Evolutionary conservation across 2,113 vertebrate species (phyloP).

Genomic region (Poeciliopsis occidentalis): DNA sequence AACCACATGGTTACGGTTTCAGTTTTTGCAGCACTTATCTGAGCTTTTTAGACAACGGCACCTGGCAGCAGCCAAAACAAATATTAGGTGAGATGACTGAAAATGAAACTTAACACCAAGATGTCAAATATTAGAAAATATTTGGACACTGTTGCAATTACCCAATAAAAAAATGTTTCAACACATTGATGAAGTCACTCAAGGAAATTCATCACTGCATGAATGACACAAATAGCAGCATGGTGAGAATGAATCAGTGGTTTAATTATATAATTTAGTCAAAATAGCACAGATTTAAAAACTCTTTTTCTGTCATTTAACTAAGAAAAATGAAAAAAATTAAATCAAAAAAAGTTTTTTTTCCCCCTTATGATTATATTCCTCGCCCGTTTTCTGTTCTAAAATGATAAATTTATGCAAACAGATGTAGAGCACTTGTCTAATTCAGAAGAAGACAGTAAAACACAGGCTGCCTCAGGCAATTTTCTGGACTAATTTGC

Average conservation of each 20-base stretch:
- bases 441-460: neutral
- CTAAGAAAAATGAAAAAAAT: too few species aligned
- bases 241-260: neutral
- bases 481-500: too few species aligned
- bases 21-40: neutral
- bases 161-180: too few species aligned
- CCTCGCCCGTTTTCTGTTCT: neutral
- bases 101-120: neutral
- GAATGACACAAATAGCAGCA: neutral
- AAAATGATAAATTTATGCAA: neutral
- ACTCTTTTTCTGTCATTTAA: neutral
- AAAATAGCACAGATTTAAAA: neutral
- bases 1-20: too few species aligned
- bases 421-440: neutral
- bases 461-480: neutral
- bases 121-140: too few species aligned
- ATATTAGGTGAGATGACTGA: neutral
- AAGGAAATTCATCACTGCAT: neutral
- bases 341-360: too few species aligned
- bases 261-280: neutral
- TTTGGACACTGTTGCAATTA: too few species aligned
- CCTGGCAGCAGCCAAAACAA: neutral
- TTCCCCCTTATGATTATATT: too few species aligned
- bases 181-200: too few species aligned
- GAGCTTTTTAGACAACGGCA: neutral